These are phyloP conservation scores for Zophobas morio DNA, from an alignment of 1,140 invertebrate species.

Conservation along the genomic window DNA sequence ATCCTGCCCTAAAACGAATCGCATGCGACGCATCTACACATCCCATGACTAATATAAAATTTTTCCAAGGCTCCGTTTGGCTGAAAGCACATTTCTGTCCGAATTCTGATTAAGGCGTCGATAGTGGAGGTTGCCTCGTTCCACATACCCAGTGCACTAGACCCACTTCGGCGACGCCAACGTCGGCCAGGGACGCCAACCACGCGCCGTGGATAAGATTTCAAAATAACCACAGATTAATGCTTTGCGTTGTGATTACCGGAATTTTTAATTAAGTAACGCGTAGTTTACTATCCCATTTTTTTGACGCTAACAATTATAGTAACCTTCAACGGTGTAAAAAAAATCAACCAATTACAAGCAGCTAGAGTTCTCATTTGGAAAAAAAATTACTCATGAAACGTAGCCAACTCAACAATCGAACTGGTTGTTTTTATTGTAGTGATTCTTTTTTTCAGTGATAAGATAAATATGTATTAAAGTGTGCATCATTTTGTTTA, in stretches of 20 bases:
- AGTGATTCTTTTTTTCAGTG: too few species aligned
- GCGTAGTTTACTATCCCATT: not conserved
- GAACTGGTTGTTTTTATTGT: too few species aligned
- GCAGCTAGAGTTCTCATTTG: too few species aligned
- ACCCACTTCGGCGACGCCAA: slow-evolving; percentile 67
- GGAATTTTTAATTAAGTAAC: not conserved
- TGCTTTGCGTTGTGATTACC: slow-evolving; percentile 14
- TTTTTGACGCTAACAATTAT: too few species aligned
- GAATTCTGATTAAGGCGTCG: slow-evolving; percentile 44
- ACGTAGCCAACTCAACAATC: too few species aligned
- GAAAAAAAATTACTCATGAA: too few species aligned
- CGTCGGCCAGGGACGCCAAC: slow-evolving; percentile 47
- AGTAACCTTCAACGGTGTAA: too few species aligned
- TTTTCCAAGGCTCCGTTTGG: slow-evolving; percentile 24
- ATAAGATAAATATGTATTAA: too few species aligned
- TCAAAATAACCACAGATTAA: slow-evolving; percentile 35
- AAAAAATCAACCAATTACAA: too few species aligned
- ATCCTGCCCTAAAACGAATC: slow-evolving; percentile 12
- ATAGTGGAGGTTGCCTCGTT: slow-evolving; percentile 65
- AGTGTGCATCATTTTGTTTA: too few species aligned
- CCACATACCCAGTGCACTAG: slow-evolving; percentile 73
- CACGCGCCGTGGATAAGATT: slow-evolving; percentile 27
- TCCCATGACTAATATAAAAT: slow-evolving; percentile 17
- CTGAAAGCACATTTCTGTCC: slow-evolving; percentile 41
- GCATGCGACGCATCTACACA: not conserved